Conservation (phyloP, 2,113 vertebrate species). For the zebrafish (Danio rerio) region DNA sequence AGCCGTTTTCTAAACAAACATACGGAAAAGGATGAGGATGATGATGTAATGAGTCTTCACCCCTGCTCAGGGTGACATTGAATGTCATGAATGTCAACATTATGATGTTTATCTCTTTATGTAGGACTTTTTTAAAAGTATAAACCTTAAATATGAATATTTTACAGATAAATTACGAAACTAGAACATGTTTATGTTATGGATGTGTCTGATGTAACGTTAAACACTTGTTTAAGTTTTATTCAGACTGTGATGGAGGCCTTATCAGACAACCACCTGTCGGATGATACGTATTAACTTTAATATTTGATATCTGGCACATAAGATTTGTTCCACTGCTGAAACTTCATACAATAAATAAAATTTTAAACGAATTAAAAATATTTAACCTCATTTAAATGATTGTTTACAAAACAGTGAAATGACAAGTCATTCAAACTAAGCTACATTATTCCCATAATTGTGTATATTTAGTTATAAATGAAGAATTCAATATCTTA, state of each 20-base stretch:
- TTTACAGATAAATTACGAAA: neutral
- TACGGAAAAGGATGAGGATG: conserved; percentile 50
- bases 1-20: neutral
- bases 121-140: neutral
- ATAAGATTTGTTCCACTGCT: neutral
- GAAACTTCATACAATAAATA: neutral
- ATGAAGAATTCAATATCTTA: neutral
- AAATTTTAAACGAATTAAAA: neutral
- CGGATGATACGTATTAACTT: neutral
- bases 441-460: neutral
- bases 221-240: neutral
- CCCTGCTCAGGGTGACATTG: conserved; percentile 47
- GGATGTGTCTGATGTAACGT: neutral
- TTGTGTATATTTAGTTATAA: too few species aligned
- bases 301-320: neutral
- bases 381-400: neutral
- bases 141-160: neutral
- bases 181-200: neutral
- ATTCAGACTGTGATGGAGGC: neutral
- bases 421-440: neutral
- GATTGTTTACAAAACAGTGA: neutral
- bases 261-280: conserved; percentile 9
- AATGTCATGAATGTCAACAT: conserved; percentile 10
- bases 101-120: neutral
- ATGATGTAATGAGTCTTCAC: conserved; percentile 15